Evolutionary conservation across 2,113 vertebrate genomes (phyloP), one percentile per base, ranked within the genome.

Genomic region (Larimichthys polyactis): DNA sequence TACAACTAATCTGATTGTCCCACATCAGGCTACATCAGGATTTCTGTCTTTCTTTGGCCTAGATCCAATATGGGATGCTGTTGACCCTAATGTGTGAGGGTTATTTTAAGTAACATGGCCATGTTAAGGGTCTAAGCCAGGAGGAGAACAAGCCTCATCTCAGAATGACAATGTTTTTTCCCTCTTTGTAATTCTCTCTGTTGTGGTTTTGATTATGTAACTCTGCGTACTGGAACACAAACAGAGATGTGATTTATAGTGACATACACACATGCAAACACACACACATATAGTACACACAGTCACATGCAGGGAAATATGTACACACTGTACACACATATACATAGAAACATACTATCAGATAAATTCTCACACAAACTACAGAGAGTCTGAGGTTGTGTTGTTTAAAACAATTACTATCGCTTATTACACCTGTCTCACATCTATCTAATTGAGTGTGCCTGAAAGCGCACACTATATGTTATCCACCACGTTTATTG

Each of bases 141-240:
- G 59, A 73, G 55, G 83, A 71, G 46, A 86, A 86, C 11, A 3
- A 72, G 36, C 78, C 40, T 68, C 48, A 66, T 89, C 64, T 85
- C 58, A 48, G 70, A 72, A 75, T 74, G 55, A 81, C 63, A 57
- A 65, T 63, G 64, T 69, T 79, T 70, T 74, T 4, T 24, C 52
- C 63, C 20, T 36, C n/a, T 46, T 49, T 74, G 46, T 27, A 15
- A 57, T 57, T 68, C 63, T 27, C 48, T 68, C 78, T 40, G 66
- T 62, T 66, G 43, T 63, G 77, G 51, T 80, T 86, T 62, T 69
- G 64, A 69, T 88, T 91, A 89, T 74, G 71, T 81, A 87, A 91
- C 66, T 16, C 19, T 75, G 71, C 60, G 79, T 76, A 77, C 72
- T 71, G 59, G 63, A 68, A 63, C 71, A 73, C 54, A 78, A 68